A percentile compares a stretch with the other conserved stretches of the same genome.
Evolutionary conservation across 2,888 invertebrate genomes (phyloP).

Genomic region (Amiota mariae): DNA sequence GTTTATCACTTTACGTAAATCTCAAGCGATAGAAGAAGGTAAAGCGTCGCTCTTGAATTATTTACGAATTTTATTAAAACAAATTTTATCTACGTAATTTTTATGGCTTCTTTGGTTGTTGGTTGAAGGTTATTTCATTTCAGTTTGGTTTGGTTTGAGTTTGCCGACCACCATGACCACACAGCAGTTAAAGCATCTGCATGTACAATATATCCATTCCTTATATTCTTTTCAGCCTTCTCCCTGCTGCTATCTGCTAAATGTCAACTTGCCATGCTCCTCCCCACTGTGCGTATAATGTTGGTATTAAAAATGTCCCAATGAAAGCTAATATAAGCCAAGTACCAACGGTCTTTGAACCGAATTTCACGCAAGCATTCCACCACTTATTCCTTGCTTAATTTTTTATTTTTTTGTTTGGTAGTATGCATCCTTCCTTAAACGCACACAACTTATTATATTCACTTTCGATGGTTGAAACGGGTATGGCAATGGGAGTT

Average conservation of each 20-base stretch:
- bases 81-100: constrained; percentile 41
- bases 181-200: background rate
- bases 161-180: background rate
- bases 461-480: background rate
- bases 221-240: background rate
- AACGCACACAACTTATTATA: constrained; percentile 1
- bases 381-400: too few species aligned
- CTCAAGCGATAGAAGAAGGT: background rate
- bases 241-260: too few species aligned
- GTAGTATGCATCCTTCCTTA: background rate
- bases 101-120: constrained; percentile 25
- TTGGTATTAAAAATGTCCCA: constrained; percentile 7
- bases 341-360: too few species aligned
- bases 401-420: background rate
- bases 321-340: too few species aligned
- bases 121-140: background rate
- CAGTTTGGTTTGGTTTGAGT: background rate
- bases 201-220: background rate
- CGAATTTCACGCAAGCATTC: too few species aligned
- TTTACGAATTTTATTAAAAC: constrained; percentile 28
- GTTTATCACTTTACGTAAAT: too few species aligned
- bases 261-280: background rate
- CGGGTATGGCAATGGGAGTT: background rate
- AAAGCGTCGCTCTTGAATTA: constrained; percentile 4
- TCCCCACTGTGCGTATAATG: background rate